A percentile compares a stretch with the other conserved stretches of the same genome.
Evolutionary conservation across 2,797 vertebrate species (phyloP).

Genomic region (Tragopan temminckii): DNA sequence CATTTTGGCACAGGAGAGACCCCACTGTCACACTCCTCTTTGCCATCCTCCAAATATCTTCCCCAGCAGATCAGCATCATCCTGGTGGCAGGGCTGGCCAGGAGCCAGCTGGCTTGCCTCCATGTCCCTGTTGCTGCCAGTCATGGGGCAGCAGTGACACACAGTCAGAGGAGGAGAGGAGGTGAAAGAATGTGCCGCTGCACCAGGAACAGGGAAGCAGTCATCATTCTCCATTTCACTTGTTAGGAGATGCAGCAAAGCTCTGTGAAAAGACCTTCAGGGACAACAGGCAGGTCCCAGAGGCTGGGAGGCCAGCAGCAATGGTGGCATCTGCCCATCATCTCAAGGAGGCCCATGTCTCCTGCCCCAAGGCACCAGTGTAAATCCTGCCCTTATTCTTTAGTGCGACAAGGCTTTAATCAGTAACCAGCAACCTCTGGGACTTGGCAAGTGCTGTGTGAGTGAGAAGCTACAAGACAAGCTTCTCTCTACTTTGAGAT

Average conservation of each 20-base stretch:
- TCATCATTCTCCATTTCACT: not conserved
- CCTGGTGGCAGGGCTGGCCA: not conserved
- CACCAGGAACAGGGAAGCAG: not conserved
- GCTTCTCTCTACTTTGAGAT: not conserved
- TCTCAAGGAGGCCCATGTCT: not conserved
- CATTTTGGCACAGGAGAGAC: not conserved
- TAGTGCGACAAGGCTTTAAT: fast-evolving
- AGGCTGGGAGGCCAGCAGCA: fast-evolving
- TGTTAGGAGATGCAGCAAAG: not conserved
- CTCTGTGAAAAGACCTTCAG: fast-evolving
- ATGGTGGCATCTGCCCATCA: not conserved
- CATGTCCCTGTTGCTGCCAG: slow-evolving; percentile 34
- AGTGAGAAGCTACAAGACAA: not conserved
- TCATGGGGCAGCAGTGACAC: slow-evolving; percentile 4
- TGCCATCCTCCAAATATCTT: slow-evolving; percentile 15
- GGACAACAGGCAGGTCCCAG: not conserved
- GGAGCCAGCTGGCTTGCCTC: slow-evolving; percentile 26
- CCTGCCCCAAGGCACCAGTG: not conserved
- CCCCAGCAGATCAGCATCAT: not conserved
- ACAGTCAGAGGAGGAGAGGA: not conserved
- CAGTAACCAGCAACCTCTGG: fast-evolving
- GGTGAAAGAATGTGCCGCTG: not conserved
- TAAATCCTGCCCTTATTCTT: not conserved
- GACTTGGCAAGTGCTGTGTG: not conserved
- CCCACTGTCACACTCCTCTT: not conserved